phyloP scores from a whole-genome alignment of 2,888 invertebrate species.

The Lasioglossum oenotherae region DNA sequence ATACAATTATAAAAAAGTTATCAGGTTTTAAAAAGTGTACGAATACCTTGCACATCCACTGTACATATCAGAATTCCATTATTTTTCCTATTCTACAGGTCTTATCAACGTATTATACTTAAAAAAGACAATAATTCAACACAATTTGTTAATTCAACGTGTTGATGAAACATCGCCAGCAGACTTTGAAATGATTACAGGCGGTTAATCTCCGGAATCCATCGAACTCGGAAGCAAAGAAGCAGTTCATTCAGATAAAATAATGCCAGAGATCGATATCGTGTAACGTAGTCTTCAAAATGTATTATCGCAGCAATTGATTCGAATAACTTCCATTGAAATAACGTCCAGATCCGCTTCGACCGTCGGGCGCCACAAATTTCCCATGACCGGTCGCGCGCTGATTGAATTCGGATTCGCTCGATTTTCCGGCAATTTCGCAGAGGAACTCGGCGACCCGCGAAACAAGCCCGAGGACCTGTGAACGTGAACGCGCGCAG shows the following conservation, averaged over 20 bases:
- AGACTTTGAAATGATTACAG: background rate
- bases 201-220: background rate
- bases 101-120: background rate
- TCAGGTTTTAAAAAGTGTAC: too few relatives aligned
- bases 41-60: too few relatives aligned
- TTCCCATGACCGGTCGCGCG: background rate
- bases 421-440: constrained; percentile 13
- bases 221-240: background rate
- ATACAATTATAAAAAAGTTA: too few relatives aligned
- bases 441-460: background rate
- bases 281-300: background rate
- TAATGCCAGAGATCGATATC: background rate
- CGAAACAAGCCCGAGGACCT: background rate
- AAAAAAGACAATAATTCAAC: background rate
- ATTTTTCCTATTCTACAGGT: background rate
- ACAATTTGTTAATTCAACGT: background rate
- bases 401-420: background rate
- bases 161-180: background rate
- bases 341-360: background rate
- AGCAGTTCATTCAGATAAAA: background rate
- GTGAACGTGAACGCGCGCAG: background rate
- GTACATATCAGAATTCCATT: background rate
- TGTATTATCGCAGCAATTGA: background rate
- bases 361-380: background rate
- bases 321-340: constrained; percentile 1